A percentile compares a stretch with the other conserved stretches of the same genome.
phyloP scores from a whole-genome alignment of 1,140 invertebrate genomes.

The Sinella curviseta region DNA sequence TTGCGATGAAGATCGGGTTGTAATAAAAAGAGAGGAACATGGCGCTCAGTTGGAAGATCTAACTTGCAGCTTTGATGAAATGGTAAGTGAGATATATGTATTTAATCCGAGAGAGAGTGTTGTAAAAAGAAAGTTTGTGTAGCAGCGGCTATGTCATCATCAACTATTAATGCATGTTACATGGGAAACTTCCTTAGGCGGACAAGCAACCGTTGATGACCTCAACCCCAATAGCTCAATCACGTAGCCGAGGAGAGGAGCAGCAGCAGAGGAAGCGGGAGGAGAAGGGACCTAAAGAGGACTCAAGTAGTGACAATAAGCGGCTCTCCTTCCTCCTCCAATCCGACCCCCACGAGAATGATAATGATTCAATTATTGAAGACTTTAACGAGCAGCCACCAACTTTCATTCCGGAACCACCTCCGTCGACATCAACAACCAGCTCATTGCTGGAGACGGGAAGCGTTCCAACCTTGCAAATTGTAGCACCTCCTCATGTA shows the following conservation, averaged over 20 bases:
- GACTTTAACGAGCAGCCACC: conserved; percentile 2
- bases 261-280: not conserved
- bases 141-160: no score
- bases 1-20: no score
- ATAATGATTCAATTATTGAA: not conserved
- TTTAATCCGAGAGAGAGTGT: no score
- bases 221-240: not conserved
- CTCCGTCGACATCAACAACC: conserved; percentile 1
- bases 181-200: no score
- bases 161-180: no score
- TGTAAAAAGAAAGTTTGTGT: no score
- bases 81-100: not conserved
- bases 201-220: not conserved
- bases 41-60: no score
- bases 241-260: not conserved
- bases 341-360: not conserved
- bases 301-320: not conserved
- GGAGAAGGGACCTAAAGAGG: not conserved
- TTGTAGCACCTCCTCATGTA: conserved; percentile 38
- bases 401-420: conserved; percentile 25
- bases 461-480: conserved; percentile 35
- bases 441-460: not conserved
- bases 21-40: no score
- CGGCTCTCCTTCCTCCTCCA: not conserved
- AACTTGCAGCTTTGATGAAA: not conserved